Evolutionary conservation across 2,113 vertebrate species (phyloP), one percentile per base, ranked within the genome.

Genomic region (Gasterosteus aculeatus): DNA sequence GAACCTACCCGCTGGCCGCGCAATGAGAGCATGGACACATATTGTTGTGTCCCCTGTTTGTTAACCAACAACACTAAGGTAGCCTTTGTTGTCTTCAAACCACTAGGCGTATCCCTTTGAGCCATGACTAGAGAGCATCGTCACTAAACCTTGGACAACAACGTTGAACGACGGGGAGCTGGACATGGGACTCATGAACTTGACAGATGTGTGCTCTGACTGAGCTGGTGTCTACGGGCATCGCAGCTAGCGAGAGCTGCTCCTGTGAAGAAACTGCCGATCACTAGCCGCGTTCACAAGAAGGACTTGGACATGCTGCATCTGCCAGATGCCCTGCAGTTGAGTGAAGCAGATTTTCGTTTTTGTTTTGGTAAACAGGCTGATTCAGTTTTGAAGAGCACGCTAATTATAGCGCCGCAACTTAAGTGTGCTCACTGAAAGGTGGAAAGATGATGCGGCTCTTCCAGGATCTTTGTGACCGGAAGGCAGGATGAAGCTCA

Each of bases 401-500:
- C 4, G 54, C 46, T 33, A 63, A 68, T 54, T 54, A 54, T 6
- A 22, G 72, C 56, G 35, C 29, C 2, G 39, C 61, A 46, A 54
- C 42, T 7, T 26, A 67, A 42, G 38, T 18, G 10, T 38, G 67
- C 61, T 53, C 3, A 18, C 46, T 66, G 7, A 39, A 54, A 49
- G n/a, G 46, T 62, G 38, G 59, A 56, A 54, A 69, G n/a, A 70
- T 38, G 54, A 56, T 41, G 72, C 14, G 47, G 35, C 12, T 69
- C n/a, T 61, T 47, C 46, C 49, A 5, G 15, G 72, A 69, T 57
- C 72, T 60, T 46, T 70, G 31, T 19, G 67, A 46, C 69, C 54
- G 31, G 15, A n/a, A 72, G 62, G 18, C 22, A 22, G 65, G 18
- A 49, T 46, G 78, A 62, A 8, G 39, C 79, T 85, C 79, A 58